phyloP scores from a whole-genome alignment of 2,797 vertebrate genomes.

The Megaceryle alcyon region DNA sequence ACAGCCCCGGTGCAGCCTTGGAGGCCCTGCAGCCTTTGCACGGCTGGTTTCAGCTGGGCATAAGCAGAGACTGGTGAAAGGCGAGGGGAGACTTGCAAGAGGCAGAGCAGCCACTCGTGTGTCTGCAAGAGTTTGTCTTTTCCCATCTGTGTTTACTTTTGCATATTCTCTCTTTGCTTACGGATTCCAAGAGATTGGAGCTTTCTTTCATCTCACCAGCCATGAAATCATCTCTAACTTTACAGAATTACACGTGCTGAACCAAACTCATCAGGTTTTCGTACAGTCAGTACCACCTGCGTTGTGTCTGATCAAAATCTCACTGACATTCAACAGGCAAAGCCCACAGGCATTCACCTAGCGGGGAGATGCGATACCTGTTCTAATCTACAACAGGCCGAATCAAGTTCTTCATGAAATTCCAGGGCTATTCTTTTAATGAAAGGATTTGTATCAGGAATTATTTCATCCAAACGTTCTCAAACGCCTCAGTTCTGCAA shows the following conservation, averaged over 20 bases:
- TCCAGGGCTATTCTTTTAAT: neutral
- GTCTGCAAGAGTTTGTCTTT: neutral
- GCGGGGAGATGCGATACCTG: rapidly evolving
- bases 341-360: rapidly evolving
- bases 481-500: neutral
- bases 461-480: neutral
- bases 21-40: too few relatives aligned
- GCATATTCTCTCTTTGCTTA: neutral
- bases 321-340: neutral
- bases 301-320: neutral
- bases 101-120: neutral
- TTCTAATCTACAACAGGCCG: neutral
- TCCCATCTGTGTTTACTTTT: neutral
- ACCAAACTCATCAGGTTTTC: neutral
- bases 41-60: too few relatives aligned
- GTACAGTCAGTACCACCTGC: neutral
- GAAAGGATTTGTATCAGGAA: neutral
- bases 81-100: neutral
- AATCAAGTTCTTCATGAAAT: neutral
- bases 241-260: neutral
- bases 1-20: neutral
- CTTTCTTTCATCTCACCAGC: neutral
- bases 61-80: neutral
- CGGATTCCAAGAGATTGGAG: neutral
- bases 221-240: neutral